Evolutionary conservation across 2,113 vertebrate genomes (phyloP), one percentile per base, ranked within the genome.

Genomic region (Pangasianodon gigas): DNA sequence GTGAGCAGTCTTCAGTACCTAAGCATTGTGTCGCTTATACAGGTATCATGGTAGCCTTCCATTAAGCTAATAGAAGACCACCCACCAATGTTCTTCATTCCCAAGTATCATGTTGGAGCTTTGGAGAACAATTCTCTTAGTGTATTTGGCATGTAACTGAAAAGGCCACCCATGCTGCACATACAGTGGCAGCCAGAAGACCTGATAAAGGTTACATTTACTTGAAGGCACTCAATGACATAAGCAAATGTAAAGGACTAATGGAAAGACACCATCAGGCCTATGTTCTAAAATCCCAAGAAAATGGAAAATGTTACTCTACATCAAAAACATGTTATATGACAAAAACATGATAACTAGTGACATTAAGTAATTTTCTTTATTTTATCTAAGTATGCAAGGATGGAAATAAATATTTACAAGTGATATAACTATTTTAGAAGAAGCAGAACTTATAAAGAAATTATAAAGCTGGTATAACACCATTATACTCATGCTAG

Each of bases 41-140:
- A 26, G 51, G 81, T 51, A 77, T 77, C 13, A 62, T 26, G 19
- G 77, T 56, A 91, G 69, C 82, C 32, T 77, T 85, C 71, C 32
- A 62, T 86, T 82, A 86, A 90, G 51, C 86, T 58, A 87, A 85
- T 79, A 88, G 48, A 32, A 46, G 88, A 90, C 91, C 91, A 91
- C 91, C 86, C 88, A 82, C 41, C 19, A 62, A 84, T 69, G 44
- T 83, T 80, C 21, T 58, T 74, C 54, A 89, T 44, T 85, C 67
- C 71, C 62, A 90, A 54, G 87, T 74, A 88, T 88, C 44, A 37
- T 62, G 81, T 90, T 37, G 71, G 54, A 86, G 75, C 62, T 86
- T 80, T 77, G 24, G 37, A 87, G 84, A 89, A 90, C 69, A 89
- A 24, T 87, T 86, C n/a, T 83, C 84, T 74, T 52, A 58, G 58